These are phyloP conservation scores for Pseudobourletiella spinata DNA, from an alignment of 1,140 invertebrate genomes.

Conservation along the genomic window DNA sequence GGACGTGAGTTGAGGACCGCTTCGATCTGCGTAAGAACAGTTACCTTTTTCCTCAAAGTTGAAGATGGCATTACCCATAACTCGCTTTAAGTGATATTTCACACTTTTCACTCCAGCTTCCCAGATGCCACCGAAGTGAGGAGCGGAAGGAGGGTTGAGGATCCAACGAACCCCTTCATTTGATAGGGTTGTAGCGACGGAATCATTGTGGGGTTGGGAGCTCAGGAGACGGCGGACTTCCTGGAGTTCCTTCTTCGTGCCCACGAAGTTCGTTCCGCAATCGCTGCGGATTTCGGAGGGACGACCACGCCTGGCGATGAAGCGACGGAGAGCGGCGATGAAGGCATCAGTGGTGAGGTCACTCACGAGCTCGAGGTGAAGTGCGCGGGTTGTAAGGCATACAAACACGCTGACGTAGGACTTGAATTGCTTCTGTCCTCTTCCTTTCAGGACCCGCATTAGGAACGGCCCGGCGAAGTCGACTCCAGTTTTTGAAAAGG, in stretches of 20 bases:
- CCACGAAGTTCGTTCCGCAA: not conserved
- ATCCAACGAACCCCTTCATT: constrained; percentile 30
- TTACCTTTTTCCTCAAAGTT: not conserved
- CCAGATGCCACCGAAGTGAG: constrained; percentile 38
- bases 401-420: not conserved
- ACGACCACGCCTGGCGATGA: not conserved
- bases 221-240: not conserved
- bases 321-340: not conserved
- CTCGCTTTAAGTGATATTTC: constrained; percentile 35
- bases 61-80: constrained; percentile 14
- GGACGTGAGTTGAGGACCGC: not conserved
- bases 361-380: not conserved
- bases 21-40: not conserved
- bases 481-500: not conserved
- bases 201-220: not conserved
- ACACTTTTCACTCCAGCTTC: constrained; percentile 38
- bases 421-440: not conserved
- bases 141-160: constrained; percentile 37
- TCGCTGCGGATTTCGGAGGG: not conserved
- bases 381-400: not conserved
- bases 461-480: not conserved
- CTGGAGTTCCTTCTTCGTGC: not conserved
- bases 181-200: not conserved
- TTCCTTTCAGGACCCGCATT: not conserved
- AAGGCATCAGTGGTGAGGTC: not conserved